Evolutionary conservation across 2,113 vertebrate genomes (phyloP), one percentile per base, ranked within the genome.

Genomic region (Reinhardtius hippoglossoides): DNA sequence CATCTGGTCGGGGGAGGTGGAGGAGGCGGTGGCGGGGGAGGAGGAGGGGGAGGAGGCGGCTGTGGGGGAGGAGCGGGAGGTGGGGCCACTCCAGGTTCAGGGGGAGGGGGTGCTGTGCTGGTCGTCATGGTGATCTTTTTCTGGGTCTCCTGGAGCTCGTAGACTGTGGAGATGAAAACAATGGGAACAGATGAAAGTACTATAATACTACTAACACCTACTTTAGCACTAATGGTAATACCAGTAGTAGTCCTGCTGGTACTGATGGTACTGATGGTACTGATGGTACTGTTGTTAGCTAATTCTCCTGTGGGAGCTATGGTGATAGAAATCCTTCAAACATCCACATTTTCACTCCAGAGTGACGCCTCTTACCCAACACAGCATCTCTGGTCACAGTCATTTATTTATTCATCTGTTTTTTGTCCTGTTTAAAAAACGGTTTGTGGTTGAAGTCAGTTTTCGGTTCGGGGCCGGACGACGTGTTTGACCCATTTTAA

Each of bases 1-100:
- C 94, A 95, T 77, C 95, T 94, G 3, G 94, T 93, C 0, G 93
- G 88, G 24, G 93, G 94, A 68, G 94, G 93, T 0, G 94, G 92
- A 0, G 95, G 94, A 0, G 94, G 94, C 0, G 94, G 93, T 0
- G 94, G 93, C 0, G 94, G 93, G 0, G 94, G 94, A 1, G 94
- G 93, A 0, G 94, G 92, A 1, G 94, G 93, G 3, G 93, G 94
- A 0, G 93, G 93, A 5, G 94, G 94, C 0, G 94, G 94, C 16
- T 87, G 94, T 0, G 94, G 94, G 20, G 74, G 86, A 23, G 94
- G 92, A 3, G 83, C 67, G 0, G 93, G 94, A 9, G 94, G 94
- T 1, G 93, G 92, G 1, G 95, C 92, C 0, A 89, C 87, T 48
- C 89, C 91, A 8, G 90, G 87, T 42, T 82, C 80, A 4, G 87